phyloP scores from a whole-genome alignment of 2,113 vertebrate species.

The Nanger granti region DNA sequence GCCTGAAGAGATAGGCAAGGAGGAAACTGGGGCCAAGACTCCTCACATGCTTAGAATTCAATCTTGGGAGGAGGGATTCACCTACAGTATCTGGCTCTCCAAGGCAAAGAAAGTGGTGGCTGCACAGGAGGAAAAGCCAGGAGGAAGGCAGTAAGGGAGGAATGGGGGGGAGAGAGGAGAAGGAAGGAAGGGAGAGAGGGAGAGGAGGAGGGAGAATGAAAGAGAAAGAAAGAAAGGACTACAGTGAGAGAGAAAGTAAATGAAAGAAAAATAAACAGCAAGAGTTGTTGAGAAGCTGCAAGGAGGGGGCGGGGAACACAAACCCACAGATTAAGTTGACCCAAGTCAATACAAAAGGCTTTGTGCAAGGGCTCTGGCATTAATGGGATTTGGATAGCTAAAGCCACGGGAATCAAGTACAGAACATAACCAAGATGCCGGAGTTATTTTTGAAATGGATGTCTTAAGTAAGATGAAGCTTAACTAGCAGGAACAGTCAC shows the following conservation, averaged over 20 bases:
- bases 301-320: not conserved
- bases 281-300: not conserved
- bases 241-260: not conserved
- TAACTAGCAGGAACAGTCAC: not conserved
- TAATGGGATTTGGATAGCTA: slow-evolving; percentile 70
- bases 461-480: slow-evolving; percentile 8
- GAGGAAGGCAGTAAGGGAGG: no score
- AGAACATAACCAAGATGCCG: not conserved
- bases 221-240: not conserved
- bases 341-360: slow-evolving; percentile 67
- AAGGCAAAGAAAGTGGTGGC: not conserved
- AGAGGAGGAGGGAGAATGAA: not conserved
- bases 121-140: not conserved
- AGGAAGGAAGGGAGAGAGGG: not conserved
- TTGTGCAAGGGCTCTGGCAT: slow-evolving; percentile 61
- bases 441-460: slow-evolving; percentile 18
- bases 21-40: not conserved
- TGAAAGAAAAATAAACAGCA: not conserved
- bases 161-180: accelerated
- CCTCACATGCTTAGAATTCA: not conserved
- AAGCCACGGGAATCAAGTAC: slow-evolving; percentile 67
- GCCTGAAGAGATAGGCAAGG: not conserved
- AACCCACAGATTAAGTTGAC: slow-evolving; percentile 25
- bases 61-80: not conserved
- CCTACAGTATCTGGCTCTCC: not conserved